Conservation (phyloP, 1,140 invertebrate genomes). For the Nymphalis io region DNA sequence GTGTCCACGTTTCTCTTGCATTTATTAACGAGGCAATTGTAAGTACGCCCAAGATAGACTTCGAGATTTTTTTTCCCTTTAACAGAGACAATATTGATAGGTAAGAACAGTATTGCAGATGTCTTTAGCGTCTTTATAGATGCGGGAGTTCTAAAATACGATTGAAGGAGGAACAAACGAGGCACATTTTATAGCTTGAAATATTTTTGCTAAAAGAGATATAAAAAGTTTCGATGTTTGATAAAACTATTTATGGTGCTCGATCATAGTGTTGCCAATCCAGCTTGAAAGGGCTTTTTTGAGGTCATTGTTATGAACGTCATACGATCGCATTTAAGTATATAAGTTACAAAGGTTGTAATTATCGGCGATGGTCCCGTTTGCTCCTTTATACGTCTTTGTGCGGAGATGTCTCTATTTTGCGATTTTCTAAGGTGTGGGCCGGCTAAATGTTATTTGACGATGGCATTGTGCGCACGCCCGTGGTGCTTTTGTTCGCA, state of each 20-base stretch:
- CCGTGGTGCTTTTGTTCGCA: conserved; percentile 66
- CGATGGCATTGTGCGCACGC: conserved; percentile 73
- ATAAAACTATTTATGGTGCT: neutral
- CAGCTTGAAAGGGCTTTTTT: conserved; percentile 25
- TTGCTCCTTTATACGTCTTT: conserved; percentile 65
- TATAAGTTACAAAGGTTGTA: conserved; percentile 69
- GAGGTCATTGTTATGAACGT: conserved; percentile 48
- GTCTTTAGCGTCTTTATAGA: conserved; percentile 22
- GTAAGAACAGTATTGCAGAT: conserved; percentile 23
- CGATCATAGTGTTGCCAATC: conserved; percentile 37
- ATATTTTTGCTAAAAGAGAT: conserved; percentile 1
- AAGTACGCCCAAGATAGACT: conserved; percentile 24
- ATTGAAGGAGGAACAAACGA: conserved; percentile 2
- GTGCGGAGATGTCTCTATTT: conserved; percentile 76
- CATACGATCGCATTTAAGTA: conserved; percentile 56
- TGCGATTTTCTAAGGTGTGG: conserved; percentile 80
- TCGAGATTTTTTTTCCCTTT: conserved; percentile 31
- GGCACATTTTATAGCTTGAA: neutral
- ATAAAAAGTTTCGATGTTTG: neutral
- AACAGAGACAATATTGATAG: conserved; percentile 29
- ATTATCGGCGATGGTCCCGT: conserved; percentile 74
- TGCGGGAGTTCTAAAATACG: neutral
- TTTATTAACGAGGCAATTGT: conserved; percentile 39
- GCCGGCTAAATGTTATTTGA: conserved; percentile 79
- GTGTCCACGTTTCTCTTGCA: conserved; percentile 20